phyloP scores from a whole-genome alignment of 2,888 invertebrate species.

The Hirtodrosophila histrioides region DNA sequence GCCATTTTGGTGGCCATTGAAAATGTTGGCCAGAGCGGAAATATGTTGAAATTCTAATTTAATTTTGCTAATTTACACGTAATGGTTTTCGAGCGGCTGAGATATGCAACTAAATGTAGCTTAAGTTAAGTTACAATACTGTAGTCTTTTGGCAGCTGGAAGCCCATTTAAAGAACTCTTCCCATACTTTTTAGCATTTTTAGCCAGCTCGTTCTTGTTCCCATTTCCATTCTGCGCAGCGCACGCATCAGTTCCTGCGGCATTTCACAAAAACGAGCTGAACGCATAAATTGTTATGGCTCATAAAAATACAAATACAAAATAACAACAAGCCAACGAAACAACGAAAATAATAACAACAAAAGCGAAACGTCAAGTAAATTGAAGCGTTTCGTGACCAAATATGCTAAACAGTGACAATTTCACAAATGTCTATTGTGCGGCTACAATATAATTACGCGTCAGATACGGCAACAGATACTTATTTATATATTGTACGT shows the following conservation, averaged over 20 bases:
- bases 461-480: conserved; percentile 53
- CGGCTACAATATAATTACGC: conserved; percentile 69
- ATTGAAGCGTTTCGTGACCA: conserved; percentile 80
- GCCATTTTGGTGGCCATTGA: conserved; percentile 54
- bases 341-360: conserved; percentile 32
- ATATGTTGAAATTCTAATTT: conserved; percentile 70
- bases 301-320: conserved; percentile 62
- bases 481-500: conserved; percentile 23
- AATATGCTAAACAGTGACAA: conserved; percentile 83
- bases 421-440: conserved; percentile 79
- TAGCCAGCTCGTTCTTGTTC: conserved; percentile 26
- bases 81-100: background rate
- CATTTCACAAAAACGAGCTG: conserved; percentile 42
- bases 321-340: conserved; percentile 36
- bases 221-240: conserved; percentile 26
- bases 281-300: conserved; percentile 76
- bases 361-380: conserved; percentile 54
- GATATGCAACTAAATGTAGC: conserved; percentile 12
- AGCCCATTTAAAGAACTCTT: conserved; percentile 3
- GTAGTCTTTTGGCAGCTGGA: background rate
- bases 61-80: conserved; percentile 51
- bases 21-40: conserved; percentile 56
- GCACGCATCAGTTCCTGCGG: conserved; percentile 58
- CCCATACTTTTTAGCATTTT: conserved; percentile 23
- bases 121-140: conserved; percentile 13